Evolutionary conservation across 1,140 invertebrate genomes (phyloP).

Genomic region (Armadillidium nasatum): DNA sequence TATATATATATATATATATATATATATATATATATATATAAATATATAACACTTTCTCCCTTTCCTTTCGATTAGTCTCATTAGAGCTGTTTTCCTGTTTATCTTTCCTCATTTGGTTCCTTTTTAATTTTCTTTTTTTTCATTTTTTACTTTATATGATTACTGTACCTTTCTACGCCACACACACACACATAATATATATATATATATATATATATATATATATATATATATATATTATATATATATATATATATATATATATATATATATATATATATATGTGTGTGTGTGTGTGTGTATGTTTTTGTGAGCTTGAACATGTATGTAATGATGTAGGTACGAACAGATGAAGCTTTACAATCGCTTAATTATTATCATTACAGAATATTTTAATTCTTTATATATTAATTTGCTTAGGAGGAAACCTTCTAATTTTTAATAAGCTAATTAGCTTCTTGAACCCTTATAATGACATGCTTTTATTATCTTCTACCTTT

Average conservation of each 20-base stretch:
- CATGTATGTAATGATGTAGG: neutral
- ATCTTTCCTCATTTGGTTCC: slow-evolving; percentile 7
- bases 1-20: slow-evolving; percentile 21
- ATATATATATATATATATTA: slow-evolving; percentile 10
- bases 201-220: neutral
- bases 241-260: slow-evolving; percentile 19
- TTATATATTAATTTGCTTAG: neutral
- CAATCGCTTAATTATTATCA: neutral
- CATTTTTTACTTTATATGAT: no score
- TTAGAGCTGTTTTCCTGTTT: slow-evolving; percentile 2
- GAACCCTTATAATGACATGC: neutral
- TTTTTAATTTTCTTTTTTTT: neutral
- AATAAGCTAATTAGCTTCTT: neutral
- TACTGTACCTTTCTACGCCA: neutral
- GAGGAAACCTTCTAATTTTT: slow-evolving; percentile 4
- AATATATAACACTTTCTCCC: neutral
- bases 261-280: slow-evolving; percentile 20
- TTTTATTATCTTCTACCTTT: no score
- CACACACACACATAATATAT: neutral
- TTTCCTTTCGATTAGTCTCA: neutral
- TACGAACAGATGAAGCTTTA: neutral
- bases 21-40: slow-evolving; percentile 19
- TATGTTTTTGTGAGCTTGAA: neutral
- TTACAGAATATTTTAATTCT: neutral
- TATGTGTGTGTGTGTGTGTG: slow-evolving; percentile 18